phyloP scores from a whole-genome alignment of 2,888 invertebrate species.

The Tachina fera region DNA sequence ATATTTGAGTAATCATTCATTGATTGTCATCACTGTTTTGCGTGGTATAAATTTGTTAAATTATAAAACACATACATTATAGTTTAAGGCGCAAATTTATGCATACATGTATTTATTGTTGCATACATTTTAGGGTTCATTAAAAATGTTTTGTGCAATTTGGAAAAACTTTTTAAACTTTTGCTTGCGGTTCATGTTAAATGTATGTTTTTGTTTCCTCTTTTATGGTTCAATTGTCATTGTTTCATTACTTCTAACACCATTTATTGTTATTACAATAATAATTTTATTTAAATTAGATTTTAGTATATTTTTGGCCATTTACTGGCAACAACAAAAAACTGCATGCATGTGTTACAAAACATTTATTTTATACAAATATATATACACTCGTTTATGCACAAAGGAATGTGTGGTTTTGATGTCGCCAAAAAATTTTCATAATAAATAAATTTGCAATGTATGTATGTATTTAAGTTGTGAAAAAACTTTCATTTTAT shows the following conservation, averaged over 20 bases:
- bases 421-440: slow-evolving; percentile 13
- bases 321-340: slow-evolving; percentile 1
- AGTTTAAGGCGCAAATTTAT: background rate
- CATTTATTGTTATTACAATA: slow-evolving; percentile 40
- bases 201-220: background rate
- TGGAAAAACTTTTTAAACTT: slow-evolving; percentile 22
- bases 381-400: background rate
- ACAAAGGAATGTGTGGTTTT: slow-evolving; percentile 36
- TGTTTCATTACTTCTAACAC: slow-evolving; percentile 43
- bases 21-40: slow-evolving; percentile 16
- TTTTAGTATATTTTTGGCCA: background rate
- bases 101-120: slow-evolving; percentile 8
- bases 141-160: slow-evolving; percentile 48
- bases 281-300: slow-evolving; percentile 41
- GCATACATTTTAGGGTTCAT: slow-evolving; percentile 53
- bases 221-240: slow-evolving; percentile 48
- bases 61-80: slow-evolving; percentile 32
- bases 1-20: background rate
- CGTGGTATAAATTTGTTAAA: slow-evolving; percentile 28
- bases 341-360: slow-evolving; percentile 18
- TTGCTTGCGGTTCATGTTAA: slow-evolving; percentile 49
- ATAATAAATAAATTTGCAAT: background rate
- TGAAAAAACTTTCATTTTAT: background rate
- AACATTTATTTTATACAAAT: slow-evolving; percentile 17
- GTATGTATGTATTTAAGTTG: background rate